These are phyloP conservation scores for Drosophila pruinosa DNA, from an alignment of 1,140 invertebrate species.

Conservation along the genomic window DNA sequence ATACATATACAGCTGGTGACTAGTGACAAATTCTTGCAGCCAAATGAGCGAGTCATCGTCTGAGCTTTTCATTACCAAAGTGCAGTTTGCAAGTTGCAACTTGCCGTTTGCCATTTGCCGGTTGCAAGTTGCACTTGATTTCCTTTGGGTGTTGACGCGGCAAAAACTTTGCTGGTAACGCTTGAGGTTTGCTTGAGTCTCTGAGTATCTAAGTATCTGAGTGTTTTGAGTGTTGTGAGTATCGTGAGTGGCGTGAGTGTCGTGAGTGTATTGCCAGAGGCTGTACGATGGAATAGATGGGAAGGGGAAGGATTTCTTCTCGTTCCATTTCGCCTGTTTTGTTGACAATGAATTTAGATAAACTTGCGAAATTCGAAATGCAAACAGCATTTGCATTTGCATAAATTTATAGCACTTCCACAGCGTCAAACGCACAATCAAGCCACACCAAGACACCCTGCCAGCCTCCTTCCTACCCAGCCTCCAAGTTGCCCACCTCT, in stretches of 20 bases:
- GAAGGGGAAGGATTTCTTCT: background rate
- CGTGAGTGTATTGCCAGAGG: too few relatives aligned
- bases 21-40: background rate
- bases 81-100: constrained; percentile 46
- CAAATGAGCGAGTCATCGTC: constrained; percentile 35
- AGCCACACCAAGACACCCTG: background rate
- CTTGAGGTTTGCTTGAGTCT: background rate
- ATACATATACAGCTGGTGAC: background rate
- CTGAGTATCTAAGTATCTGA: background rate
- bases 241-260: too few relatives aligned
- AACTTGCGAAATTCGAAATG: constrained; percentile 76
- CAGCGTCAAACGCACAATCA: constrained; percentile 15
- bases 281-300: too few relatives aligned
- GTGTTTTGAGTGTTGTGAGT: background rate
- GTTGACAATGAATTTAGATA: constrained; percentile 81
- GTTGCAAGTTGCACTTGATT: constrained; percentile 59
- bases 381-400: constrained; percentile 78
- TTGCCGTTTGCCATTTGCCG: constrained; percentile 26
- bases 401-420: constrained; percentile 64
- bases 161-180: constrained; percentile 46
- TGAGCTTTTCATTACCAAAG: constrained; percentile 44
- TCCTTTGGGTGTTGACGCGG: constrained; percentile 65
- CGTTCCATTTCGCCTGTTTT: constrained; percentile 48
- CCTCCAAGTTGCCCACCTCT: background rate
- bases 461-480: background rate